Conservation (phyloP, 2,888 invertebrate genomes). For the Celastrina argiolus region DNA sequence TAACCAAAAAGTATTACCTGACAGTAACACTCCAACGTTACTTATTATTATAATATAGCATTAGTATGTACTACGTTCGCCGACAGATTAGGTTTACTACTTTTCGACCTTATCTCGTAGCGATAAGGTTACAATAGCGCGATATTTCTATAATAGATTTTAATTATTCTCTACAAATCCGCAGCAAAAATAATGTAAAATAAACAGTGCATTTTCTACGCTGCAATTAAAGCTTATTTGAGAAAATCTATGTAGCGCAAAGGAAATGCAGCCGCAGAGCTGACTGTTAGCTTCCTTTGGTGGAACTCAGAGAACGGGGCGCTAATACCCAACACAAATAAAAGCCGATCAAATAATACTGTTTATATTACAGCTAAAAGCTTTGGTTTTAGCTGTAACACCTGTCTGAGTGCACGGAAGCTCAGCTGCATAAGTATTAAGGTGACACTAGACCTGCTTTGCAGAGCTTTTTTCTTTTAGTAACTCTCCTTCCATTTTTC, state of each 20-base stretch:
- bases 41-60: no score
- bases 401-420: neutral
- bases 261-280: slow-evolving; percentile 10
- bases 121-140: no score
- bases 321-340: neutral
- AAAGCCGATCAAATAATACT: neutral
- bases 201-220: neutral
- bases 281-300: neutral
- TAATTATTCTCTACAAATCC: neutral
- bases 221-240: slow-evolving; percentile 10
- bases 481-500: no score
- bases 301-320: neutral
- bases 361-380: neutral
- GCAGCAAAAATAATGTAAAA: neutral
- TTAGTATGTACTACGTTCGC: no score
- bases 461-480: no score
- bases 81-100: no score
- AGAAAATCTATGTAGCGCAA: slow-evolving; percentile 10
- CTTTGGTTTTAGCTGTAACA: slow-evolving; percentile 2
- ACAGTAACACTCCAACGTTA: no score
- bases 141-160: neutral
- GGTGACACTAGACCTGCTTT: no score
- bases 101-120: no score
- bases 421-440: neutral
- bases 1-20: no score